These are phyloP conservation scores for Cinclus mexicanus DNA, from an alignment of 2,113 vertebrate species.

Conservation along the genomic window DNA sequence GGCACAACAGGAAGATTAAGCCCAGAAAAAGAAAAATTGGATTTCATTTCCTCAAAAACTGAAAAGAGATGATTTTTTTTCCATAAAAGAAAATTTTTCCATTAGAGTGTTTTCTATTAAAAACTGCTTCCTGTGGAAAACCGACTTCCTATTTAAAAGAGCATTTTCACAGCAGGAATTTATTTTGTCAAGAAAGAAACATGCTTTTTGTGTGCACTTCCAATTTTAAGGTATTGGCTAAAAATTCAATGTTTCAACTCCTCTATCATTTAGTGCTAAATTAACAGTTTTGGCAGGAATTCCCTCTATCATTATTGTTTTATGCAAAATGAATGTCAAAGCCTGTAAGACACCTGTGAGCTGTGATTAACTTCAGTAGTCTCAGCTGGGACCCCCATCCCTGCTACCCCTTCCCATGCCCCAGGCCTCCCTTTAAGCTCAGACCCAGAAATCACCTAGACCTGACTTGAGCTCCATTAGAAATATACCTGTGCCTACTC, in stretches of 20 bases:
- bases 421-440: background rate
- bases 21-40: background rate
- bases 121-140: constrained; percentile 28
- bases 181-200: background rate
- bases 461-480: fast-evolving
- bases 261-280: background rate
- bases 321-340: background rate
- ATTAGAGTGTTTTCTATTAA: constrained; percentile 17
- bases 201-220: background rate
- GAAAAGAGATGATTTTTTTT: constrained; percentile 1
- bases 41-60: background rate
- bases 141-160: constrained; percentile 3
- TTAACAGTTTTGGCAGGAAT: background rate
- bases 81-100: background rate
- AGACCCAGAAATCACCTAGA: background rate
- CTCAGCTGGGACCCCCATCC: background rate
- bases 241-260: background rate
- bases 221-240: background rate
- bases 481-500: background rate
- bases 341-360: background rate
- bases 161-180: constrained; percentile 14
- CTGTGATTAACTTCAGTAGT: background rate
- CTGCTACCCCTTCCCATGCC: fast-evolving
- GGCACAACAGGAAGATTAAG: constrained; percentile 14
- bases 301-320: background rate